A percentile compares a stretch with the other conserved stretches of the same genome.
Evolutionary conservation across 2,888 invertebrate species (phyloP).

Genomic region (Phalera bucephala): DNA sequence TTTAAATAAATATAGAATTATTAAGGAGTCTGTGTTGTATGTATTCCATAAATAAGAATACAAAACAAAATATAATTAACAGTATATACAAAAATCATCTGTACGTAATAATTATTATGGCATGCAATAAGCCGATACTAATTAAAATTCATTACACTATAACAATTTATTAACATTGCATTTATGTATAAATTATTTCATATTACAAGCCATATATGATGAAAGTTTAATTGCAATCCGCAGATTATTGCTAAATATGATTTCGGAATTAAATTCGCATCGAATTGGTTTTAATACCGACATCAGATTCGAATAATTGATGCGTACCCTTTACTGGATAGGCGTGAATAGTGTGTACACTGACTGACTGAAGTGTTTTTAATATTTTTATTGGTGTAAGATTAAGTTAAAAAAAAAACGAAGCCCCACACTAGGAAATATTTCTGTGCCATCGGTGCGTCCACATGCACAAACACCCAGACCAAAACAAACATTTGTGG

Average conservation of each 20-base stretch:
- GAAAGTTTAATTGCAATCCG: conserved; percentile 20
- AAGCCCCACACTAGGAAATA: not conserved
- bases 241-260: conserved; percentile 29
- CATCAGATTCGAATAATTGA: conserved; percentile 47
- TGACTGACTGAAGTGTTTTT: conserved; percentile 7
- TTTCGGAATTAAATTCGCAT: conserved; percentile 30
- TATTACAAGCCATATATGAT: conserved; percentile 11
- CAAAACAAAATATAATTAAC: too few species aligned
- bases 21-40: too few species aligned
- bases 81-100: too few species aligned
- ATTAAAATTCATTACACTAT: conserved; percentile 4
- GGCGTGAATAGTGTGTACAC: conserved; percentile 20
- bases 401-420: not conserved
- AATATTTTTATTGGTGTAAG: not conserved
- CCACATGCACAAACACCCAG: too few species aligned
- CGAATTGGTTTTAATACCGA: conserved; percentile 42
- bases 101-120: too few species aligned
- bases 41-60: too few species aligned
- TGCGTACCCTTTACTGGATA: conserved; percentile 31
- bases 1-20: too few species aligned
- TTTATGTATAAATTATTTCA: conserved; percentile 20
- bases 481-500: too few species aligned
- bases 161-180: conserved; percentile 9
- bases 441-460: too few species aligned
- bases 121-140: too few species aligned